These are phyloP conservation scores for Coracopsis vasa DNA, from an alignment of 2,113 vertebrate species.

Conservation along the genomic window DNA sequence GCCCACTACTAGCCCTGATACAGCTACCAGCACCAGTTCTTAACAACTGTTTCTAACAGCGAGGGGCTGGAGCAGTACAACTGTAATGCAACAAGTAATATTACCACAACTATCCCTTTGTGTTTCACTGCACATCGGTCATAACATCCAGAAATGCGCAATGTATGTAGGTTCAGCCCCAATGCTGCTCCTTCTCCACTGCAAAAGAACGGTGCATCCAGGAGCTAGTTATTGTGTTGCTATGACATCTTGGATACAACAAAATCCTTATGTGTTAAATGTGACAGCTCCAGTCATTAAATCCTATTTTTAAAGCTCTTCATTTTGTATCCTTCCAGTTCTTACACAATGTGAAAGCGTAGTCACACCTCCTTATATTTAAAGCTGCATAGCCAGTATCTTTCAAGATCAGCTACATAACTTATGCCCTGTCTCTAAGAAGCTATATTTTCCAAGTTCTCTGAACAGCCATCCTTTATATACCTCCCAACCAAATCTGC, in stretches of 20 bases:
- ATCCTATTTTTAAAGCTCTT: not conserved
- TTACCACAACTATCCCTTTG: not conserved
- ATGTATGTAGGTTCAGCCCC: rapidly evolving
- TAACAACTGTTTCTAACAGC: not conserved
- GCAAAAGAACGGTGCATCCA: not conserved
- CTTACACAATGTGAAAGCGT: not conserved
- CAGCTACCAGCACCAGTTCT: not conserved
- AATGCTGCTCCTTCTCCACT: not conserved
- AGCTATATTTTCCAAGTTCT: not conserved
- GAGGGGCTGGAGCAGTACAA: not conserved
- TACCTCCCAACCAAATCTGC: not conserved
- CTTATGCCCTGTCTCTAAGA: not conserved
- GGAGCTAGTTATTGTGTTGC: not conserved
- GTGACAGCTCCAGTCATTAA: not conserved
- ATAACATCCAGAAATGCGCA: not conserved
- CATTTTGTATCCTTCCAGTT: not conserved
- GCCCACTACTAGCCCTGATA: not conserved
- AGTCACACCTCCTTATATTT: not conserved
- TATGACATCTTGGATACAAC: not conserved
- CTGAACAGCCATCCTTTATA: not conserved
- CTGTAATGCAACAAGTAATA: not conserved
- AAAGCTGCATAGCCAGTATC: not conserved
- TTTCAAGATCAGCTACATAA: not conserved
- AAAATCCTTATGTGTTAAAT: not conserved
- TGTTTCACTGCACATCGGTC: not conserved